Base-by-base conservation (phyloP, 1,140 invertebrate species). In the Polyergus mexicanus region DNA sequence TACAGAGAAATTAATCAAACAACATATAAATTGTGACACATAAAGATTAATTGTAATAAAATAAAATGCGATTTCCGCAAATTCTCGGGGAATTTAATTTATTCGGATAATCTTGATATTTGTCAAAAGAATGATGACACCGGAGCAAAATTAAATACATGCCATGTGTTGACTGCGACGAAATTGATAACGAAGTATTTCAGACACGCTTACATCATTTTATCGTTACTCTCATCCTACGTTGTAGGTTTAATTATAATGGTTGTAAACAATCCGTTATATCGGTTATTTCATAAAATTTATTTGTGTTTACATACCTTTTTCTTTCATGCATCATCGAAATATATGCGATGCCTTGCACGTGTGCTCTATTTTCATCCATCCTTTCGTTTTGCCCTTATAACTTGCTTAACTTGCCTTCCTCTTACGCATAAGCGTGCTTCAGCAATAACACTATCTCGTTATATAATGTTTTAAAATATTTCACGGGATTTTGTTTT, bases 101-200 rank as follows among this genome's bases (percentile, higher is more conserved):
- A 25, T 60, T 83, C 60, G 58, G 28, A 62, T 83, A 74, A 83
- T 74, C 47, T 69, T 68, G 54, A 44, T 60, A 13, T 58, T 81
- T 44, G 11, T 72, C 38, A 13, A 13, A 51, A 41, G 77, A 58
- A 72, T 35, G 56, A 83, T 35, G 65, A 78, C 35, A 44, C 19
- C 66, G 51, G 7, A 35, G 44, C 32, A 32, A 54, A 54, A 78
- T 47, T 51, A 66, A 51, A 69, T 68, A 56, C 35, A 65, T 28
- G n/a, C 2, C 35, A 22, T 7, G 38, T 38, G 22, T 28, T 28
- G 77, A 69, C 35, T 41, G 38, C 54, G 78, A 60, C 28, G 1
- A 80, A 68, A 38, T 54, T 56, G 76, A 80, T 80, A 80, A 80
- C 63, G 44, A 38, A 16, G 28, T 80, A 74, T 83, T 74, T 72